Conservation (phyloP, 1,140 invertebrate genomes). For the Brachystomella parvula region DNA sequence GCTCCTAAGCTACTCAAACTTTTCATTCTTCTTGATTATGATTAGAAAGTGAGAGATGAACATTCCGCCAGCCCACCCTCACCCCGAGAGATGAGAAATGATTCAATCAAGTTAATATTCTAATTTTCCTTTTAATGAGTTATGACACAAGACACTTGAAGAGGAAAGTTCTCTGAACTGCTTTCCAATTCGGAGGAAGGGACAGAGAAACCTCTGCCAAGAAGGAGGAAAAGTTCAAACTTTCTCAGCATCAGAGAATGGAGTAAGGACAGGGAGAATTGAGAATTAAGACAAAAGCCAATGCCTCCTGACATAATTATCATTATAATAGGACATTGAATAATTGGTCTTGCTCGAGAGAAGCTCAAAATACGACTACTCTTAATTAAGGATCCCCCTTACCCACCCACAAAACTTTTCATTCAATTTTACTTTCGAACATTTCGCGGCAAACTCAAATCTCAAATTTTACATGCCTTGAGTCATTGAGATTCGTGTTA, state of each 20-base stretch:
- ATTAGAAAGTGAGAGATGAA: background rate
- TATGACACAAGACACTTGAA: background rate
- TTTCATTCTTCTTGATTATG: background rate
- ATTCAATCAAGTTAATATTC: too few relatives aligned
- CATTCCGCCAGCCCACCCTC: background rate
- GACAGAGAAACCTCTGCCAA: background rate
- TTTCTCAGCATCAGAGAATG: too few relatives aligned
- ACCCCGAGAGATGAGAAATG: background rate
- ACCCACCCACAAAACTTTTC: too few relatives aligned
- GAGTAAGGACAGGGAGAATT: too few relatives aligned
- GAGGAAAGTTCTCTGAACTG: background rate
- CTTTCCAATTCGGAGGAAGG: background rate
- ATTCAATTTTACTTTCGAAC: background rate
- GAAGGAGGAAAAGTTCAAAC: background rate
- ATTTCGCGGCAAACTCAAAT: background rate
- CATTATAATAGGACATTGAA: slow-evolving; percentile 8
- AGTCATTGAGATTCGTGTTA: too few relatives aligned
- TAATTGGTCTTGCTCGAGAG: background rate
- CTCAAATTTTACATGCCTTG: background rate
- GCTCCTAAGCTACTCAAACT: background rate
- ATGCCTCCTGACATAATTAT: slow-evolving; percentile 6
- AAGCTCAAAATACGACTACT: background rate
- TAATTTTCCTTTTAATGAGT: background rate
- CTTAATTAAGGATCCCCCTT: background rate
- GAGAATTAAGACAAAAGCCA: too few relatives aligned